Evolutionary conservation across 2,113 vertebrate species (phyloP), one percentile per base, ranked within the genome.

Genomic region (Pelodiscus sinensis): DNA sequence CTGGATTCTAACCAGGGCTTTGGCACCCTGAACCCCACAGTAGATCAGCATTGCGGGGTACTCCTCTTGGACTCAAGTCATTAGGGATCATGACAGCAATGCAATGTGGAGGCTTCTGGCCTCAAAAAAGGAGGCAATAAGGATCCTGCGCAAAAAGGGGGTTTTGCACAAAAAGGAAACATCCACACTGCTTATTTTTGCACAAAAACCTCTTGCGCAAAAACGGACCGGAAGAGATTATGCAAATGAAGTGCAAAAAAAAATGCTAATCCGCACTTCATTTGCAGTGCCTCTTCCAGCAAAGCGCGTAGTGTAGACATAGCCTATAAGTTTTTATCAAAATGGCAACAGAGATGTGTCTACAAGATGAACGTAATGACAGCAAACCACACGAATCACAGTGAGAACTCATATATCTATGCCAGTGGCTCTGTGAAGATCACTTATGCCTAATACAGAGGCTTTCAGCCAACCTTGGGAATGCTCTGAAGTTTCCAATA

Each of bases 351-450:
- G 21, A 77, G 38, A 44, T 22, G 38, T 44, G 22, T 77, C 38
- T 71, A n/a, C 22, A 35, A 77, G 0, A 19, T 38, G 51, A 87
- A 73, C 73, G 54, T n/a, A 44, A 11, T 1, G 1, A 31, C 0
- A 80, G 75, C 51, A 44, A 90, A 84, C n/a, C 80, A 81, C 35
- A 81, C 11, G 80, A 9, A 18, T 9, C 56, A 27, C 15, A 62
- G 62, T 22, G 25, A 83, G 38, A 77, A n/a, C 24, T 50, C 78
- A 44, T 4, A 0, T 1, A 22, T 0, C 52, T 2, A 10, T 0
- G 0, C 1, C 0, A 52, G 38, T n/a, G 79, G 44, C 18, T 75
- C 27, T 4, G 0, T 38, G n/a, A 82, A 8, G 68, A 54, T 13
- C n/a, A 75, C 38, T 77, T 77, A 14, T 18, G 21, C 14, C 73